Evolutionary conservation across 2,797 vertebrate genomes (phyloP), one percentile per base, ranked within the genome.

Genomic region (Parauchenoglanis punctatus): DNA sequence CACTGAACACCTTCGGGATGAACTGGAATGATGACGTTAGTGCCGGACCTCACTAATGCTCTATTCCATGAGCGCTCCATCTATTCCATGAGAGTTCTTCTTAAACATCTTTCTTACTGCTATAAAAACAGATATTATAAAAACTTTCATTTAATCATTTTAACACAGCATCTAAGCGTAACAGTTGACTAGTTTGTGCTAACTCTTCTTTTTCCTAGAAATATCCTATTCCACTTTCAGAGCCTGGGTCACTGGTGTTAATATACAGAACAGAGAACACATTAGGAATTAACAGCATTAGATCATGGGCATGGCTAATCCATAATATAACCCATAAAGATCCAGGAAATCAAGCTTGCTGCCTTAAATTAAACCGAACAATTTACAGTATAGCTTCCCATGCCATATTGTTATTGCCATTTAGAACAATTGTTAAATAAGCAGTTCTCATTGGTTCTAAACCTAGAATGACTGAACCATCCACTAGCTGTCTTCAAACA

Each of bases 401-500:
- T 81, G 65, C 61, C 13, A 31, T 25, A 77, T 8, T 18, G 44
- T 81, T 63, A 67, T 18, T 87, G 73, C 18, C 52, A 13, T 80
- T 81, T 5, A 81, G 56, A 54, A 44, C 13, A 73, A 68, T 28
- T 35, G 28, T 73, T 88, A 65, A 81, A 70, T 81, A 81, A 88
- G 58, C 8, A 1, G 2, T 18, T 35, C 72, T 65, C 28, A 65
- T 25, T 81, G 59, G 59, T 40, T 81, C 40, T 81, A 81, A 63
- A 81, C 35, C 25, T 63, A 75, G 46, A 65, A 54, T 44, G 65
- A 89, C 76, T 73, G 70, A 40, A 68, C 28, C 81, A 23, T 28
- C 84, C 76, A 78, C 81, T 28, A 52, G 35, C 52, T 81, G 86
- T 81, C 83, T 77, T 78, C 86, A 85, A 83, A 89, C 78, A 87